Conservation (phyloP, 2,888 invertebrate genomes). For the Ischnus inquisitorius region DNA sequence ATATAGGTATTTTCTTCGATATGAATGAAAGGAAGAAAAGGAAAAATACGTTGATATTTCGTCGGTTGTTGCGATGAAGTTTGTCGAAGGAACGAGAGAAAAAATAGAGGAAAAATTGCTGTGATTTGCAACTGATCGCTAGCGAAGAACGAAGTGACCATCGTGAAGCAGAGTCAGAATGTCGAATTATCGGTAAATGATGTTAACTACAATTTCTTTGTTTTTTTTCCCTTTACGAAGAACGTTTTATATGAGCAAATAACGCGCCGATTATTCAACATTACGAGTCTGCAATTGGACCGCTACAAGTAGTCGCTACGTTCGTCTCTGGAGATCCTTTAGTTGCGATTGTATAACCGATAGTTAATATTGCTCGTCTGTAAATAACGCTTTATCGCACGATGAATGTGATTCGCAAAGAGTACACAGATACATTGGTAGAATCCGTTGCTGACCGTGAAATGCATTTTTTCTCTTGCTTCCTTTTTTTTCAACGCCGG, state of each 20-base stretch:
- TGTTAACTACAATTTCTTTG: constrained; percentile 27
- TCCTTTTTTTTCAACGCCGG: background rate
- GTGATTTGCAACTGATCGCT: constrained; percentile 23
- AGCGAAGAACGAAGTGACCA: constrained; percentile 61
- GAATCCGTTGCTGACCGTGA: constrained; percentile 43
- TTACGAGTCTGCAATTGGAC: constrained; percentile 68
- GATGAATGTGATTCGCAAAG: constrained; percentile 23
- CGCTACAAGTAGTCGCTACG: constrained; percentile 65
- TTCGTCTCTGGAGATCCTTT: constrained; percentile 56
- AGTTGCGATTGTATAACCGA: constrained; percentile 7
- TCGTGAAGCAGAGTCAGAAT: constrained; percentile 67
- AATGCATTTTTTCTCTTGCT: background rate
- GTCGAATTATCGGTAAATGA: constrained; percentile 59
- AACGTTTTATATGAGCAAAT: constrained; percentile 48
- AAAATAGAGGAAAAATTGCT: constrained; percentile 8
- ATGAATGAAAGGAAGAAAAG: constrained; percentile 24
- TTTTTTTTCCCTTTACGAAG: constrained; percentile 19
- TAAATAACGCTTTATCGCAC: background rate
- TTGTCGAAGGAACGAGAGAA: constrained; percentile 17
- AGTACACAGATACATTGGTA: constrained; percentile 7
- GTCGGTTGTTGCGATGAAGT: constrained; percentile 19
- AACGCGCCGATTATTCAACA: constrained; percentile 60
- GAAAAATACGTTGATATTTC: constrained; percentile 13
- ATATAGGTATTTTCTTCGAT: constrained; percentile 35
- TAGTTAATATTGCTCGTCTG: background rate